Percentiles rank a stretch among this genome's conserved stretches.
Evolutionary conservation across 2,113 vertebrate species (phyloP).

Genomic region (Dicrurus megarhynchus): DNA sequence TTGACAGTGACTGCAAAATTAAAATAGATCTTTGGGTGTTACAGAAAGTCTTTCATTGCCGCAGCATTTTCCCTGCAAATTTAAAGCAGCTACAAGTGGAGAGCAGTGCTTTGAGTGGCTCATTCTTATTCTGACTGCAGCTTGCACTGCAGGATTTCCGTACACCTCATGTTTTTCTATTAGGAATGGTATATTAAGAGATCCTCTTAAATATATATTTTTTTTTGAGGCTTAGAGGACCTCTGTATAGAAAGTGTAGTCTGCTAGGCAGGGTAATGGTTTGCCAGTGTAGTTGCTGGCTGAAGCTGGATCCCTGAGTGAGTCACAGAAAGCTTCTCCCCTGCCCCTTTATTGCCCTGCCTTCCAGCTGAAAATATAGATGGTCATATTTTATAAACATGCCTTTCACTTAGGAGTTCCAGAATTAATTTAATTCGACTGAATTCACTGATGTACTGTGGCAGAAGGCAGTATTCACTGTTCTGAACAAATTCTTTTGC

Average conservation of each 20-base stretch:
- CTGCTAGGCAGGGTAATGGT: not conserved
- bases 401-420: not conserved
- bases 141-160: slow-evolving; percentile 42
- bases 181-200: slow-evolving; percentile 42
- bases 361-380: not conserved
- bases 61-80: slow-evolving; percentile 44
- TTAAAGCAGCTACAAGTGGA: slow-evolving; percentile 45
- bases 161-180: slow-evolving; percentile 30
- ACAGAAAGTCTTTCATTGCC: slow-evolving; percentile 42
- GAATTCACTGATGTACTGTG: not conserved
- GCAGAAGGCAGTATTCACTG: not conserved
- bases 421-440: not conserved
- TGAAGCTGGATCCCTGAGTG: not conserved
- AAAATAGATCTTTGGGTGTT: slow-evolving; percentile 64
- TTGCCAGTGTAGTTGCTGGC: not conserved
- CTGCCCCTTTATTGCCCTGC: not conserved
- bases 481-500: not conserved
- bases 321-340: not conserved
- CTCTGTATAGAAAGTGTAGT: not conserved
- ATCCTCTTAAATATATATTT: not conserved
- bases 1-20: slow-evolving; percentile 53
- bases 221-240: not conserved
- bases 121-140: slow-evolving; percentile 57
- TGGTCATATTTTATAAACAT: not conserved
- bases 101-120: not conserved